phyloP scores from a whole-genome alignment of 2,888 invertebrate species.

The Drosophila formosana region DNA sequence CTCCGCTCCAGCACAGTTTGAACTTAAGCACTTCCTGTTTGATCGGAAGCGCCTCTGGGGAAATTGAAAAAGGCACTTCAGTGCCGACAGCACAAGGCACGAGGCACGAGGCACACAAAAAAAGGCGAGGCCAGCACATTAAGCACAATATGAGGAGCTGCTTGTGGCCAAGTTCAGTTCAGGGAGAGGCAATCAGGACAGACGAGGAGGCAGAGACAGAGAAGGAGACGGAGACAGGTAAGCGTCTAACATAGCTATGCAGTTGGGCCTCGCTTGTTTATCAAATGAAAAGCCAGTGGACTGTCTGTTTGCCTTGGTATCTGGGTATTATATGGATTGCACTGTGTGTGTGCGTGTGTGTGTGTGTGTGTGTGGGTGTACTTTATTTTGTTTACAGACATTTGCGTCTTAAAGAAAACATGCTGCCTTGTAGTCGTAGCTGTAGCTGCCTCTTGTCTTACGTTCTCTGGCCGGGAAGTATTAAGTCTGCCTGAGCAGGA shows the following conservation, averaged over 20 bases:
- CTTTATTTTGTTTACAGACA: conserved; percentile 62
- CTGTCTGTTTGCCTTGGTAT: conserved; percentile 54
- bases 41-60: conserved; percentile 84
- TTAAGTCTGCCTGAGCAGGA: conserved; percentile 77
- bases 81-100: conserved; percentile 58
- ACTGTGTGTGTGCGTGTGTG: conserved; percentile 15
- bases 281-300: conserved; percentile 61
- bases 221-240: conserved; percentile 32
- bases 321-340: conserved; percentile 51
- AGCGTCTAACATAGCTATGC: conserved; percentile 53
- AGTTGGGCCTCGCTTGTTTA: conserved; percentile 57
- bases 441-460: conserved; percentile 55
- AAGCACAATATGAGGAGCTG: conserved; percentile 61
- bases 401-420: conserved; percentile 63
- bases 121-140: conserved; percentile 57
- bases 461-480: conserved; percentile 65
- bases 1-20: conserved; percentile 59
- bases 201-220: background rate
- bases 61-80: conserved; percentile 83
- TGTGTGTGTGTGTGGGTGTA: conserved; percentile 37
- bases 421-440: conserved; percentile 36
- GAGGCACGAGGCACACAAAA: conserved; percentile 1
- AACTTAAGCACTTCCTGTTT: conserved; percentile 85
- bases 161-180: conserved; percentile 54
- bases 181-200: no score